These are phyloP conservation scores for Calosoma granatense DNA, from an alignment of 1,140 invertebrate species.

Conservation along the genomic window DNA sequence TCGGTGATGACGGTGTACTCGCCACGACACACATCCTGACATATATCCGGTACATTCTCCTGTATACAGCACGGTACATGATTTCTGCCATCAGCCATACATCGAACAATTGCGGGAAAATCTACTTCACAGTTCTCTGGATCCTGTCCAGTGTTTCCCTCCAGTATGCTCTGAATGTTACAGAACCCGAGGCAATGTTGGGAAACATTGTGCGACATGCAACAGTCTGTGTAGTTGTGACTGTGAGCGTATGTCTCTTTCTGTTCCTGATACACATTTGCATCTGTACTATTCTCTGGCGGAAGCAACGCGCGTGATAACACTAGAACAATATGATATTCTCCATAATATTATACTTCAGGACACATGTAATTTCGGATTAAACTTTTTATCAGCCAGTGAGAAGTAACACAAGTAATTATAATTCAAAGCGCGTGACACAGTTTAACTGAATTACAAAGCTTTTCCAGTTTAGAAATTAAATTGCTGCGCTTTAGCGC, in stretches of 20 bases:
- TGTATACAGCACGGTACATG: constrained; percentile 74
- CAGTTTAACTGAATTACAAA: constrained; percentile 4
- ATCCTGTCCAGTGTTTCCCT: constrained; percentile 65
- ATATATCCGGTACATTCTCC: constrained; percentile 69
- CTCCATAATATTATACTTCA: too few species aligned
- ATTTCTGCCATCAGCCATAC: constrained; percentile 67
- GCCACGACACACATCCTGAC: constrained; percentile 74
- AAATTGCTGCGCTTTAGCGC: neutral
- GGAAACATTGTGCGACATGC: constrained; percentile 54
- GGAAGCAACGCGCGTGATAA: constrained; percentile 43
- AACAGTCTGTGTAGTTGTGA: constrained; percentile 72
- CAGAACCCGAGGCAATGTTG: constrained; percentile 64
- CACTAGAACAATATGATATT: constrained; percentile 35
- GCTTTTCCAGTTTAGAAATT: constrained; percentile 2
- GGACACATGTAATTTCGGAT: constrained; percentile 13
- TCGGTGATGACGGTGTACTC: constrained; percentile 75
- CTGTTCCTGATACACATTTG: constrained; percentile 38
- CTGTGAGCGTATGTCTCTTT: constrained; percentile 32
- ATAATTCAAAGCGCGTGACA: neutral
- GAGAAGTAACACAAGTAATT: constrained; percentile 4
- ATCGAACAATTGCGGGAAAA: constrained; percentile 63
- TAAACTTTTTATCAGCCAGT: too few species aligned
- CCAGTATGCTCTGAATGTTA: constrained; percentile 69
- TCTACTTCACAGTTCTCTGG: constrained; percentile 67
- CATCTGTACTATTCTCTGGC: constrained; percentile 36